Conservation (phyloP, 2,888 invertebrate genomes). For the Stramonita haemastoma region DNA sequence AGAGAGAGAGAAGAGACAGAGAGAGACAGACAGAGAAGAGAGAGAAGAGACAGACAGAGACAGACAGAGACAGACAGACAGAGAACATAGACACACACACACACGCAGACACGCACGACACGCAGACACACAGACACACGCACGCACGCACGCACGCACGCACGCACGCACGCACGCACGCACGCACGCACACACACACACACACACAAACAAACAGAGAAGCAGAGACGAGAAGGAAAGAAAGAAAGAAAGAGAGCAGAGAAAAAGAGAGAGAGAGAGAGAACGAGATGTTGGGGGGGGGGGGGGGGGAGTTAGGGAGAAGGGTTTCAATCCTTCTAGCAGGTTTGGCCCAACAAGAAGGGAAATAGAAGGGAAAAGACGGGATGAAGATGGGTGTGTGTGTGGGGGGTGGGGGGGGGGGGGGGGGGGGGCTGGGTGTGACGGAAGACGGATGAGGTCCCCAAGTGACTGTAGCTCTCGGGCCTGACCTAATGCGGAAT, state of each 20-base stretch:
- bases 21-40: too few species aligned
- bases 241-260: background rate
- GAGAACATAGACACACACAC: background rate
- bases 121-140: background rate
- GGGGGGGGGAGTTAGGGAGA: background rate
- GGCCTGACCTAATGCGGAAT: background rate
- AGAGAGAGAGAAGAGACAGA: background rate
- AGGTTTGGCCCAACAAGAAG: too few species aligned
- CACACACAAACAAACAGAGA: background rate
- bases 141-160: background rate
- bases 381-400: background rate
- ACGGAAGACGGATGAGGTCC: constrained; percentile 7
- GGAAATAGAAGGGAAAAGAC: background rate
- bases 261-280: background rate
- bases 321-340: background rate
- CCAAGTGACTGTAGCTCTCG: background rate
- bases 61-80: background rate
- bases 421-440: background rate
- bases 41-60: background rate
- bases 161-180: background rate
- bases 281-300: background rate
- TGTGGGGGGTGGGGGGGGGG: too few species aligned
- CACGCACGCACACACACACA: background rate
- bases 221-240: background rate
- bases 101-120: background rate